Conservation (phyloP, 1,140 invertebrate species). For the Zophobas atratus region DNA sequence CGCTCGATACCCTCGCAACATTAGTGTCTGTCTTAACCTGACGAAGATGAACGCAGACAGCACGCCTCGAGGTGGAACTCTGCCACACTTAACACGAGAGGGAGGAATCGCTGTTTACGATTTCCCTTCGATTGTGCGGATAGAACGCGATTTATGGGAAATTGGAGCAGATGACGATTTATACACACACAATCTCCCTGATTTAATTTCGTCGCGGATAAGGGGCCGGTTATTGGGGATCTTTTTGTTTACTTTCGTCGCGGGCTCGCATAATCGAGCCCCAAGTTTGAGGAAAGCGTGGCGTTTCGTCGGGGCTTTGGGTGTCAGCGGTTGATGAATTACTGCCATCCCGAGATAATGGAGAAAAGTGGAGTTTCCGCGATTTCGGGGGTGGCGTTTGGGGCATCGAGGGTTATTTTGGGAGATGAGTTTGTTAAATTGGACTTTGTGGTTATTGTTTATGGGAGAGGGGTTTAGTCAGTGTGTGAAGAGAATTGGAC, state of each 20-base stretch:
- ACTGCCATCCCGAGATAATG: neutral
- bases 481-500: too few relatives aligned
- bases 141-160: constrained; percentile 26
- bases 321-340: constrained; percentile 24
- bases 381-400: neutral
- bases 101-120: constrained; percentile 38
- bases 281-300: too few relatives aligned
- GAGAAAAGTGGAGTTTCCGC: neutral
- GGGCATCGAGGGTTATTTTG: neutral
- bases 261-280: neutral
- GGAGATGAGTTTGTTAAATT: neutral
- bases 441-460: too few relatives aligned
- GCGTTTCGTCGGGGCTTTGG: neutral
- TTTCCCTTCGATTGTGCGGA: constrained; percentile 12
- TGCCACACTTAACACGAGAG: constrained; percentile 19
- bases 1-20: constrained; percentile 43
- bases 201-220: constrained; percentile 22
- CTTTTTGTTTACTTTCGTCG: constrained; percentile 10
- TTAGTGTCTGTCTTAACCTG: constrained; percentile 36
- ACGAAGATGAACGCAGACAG: constrained; percentile 45
- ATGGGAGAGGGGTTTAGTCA: too few relatives aligned
- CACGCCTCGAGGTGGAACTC: constrained; percentile 35
- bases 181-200: constrained; percentile 21
- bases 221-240: neutral
- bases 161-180: constrained; percentile 36